Percentiles rank a stretch among this genome's conserved stretches.
phyloP scores from a whole-genome alignment of 2,113 vertebrate genomes.

The Sphyrna mokarran region DNA sequence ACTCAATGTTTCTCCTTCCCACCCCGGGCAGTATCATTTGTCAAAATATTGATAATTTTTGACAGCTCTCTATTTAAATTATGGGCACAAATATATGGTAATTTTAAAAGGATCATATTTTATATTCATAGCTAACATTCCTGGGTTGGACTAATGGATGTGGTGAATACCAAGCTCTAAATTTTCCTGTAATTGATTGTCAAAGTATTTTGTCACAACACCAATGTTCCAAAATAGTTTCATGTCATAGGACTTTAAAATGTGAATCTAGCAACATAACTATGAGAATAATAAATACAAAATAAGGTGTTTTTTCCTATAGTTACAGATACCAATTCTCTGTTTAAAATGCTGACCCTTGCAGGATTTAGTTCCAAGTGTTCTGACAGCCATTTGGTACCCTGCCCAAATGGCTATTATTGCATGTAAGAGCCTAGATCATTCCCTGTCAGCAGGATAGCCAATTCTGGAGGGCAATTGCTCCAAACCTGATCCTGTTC shows the following conservation, averaged over 20 bases:
- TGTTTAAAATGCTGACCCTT: background rate
- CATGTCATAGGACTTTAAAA: background rate
- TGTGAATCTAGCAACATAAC: background rate
- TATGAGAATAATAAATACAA: background rate
- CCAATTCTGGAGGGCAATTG: background rate
- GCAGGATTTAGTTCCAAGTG: background rate
- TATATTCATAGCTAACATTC: background rate
- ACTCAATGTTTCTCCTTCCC: background rate
- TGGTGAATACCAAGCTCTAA: background rate
- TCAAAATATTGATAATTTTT: background rate
- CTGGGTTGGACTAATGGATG: background rate
- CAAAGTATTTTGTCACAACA: background rate
- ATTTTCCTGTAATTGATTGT: background rate
- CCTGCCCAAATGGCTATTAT: background rate
- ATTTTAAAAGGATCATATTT: background rate
- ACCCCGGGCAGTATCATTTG: background rate
- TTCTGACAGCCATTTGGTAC: background rate
- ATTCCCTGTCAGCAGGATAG: background rate
- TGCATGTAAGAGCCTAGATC: background rate
- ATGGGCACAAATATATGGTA: background rate
- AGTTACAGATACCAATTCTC: background rate
- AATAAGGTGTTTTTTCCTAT: background rate
- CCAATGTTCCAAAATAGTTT: background rate
- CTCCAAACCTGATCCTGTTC: background rate
- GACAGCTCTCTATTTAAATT: background rate